These are phyloP conservation scores for Sebastes jordani DNA, from an alignment of 2,797 vertebrate genomes.

Conservation along the genomic window DNA sequence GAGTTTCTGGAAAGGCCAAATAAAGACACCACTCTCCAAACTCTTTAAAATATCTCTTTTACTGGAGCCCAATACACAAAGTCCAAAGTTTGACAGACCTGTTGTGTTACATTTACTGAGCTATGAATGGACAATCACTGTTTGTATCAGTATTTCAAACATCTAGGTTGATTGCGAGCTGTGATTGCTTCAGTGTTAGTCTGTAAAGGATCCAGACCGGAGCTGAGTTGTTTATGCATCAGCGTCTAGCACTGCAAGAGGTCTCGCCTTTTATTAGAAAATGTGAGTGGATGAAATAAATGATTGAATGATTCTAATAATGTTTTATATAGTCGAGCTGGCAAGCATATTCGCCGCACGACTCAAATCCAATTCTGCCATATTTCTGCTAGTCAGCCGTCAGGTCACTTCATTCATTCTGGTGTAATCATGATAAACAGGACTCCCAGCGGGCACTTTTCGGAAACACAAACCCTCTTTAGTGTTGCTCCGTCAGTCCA, in stretches of 20 bases:
- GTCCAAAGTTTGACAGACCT: neutral
- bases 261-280: slow-evolving; percentile 37
- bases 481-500: slow-evolving; percentile 24
- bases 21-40: neutral
- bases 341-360: slow-evolving; percentile 7
- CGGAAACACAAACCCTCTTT: slow-evolving; percentile 43
- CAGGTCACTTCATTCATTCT: slow-evolving; percentile 51
- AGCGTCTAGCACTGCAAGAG: neutral
- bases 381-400: slow-evolving; percentile 28
- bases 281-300: slow-evolving; percentile 42
- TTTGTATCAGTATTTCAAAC: slow-evolving; percentile 4
- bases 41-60: neutral
- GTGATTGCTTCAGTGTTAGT: neutral
- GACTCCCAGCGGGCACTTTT: slow-evolving; percentile 49
- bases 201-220: neutral
- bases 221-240: neutral
- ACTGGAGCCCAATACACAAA: neutral
- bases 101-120: neutral
- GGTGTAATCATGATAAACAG: slow-evolving; percentile 60
- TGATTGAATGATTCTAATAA: slow-evolving; percentile 22
- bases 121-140: neutral
- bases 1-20: neutral
- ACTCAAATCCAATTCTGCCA: slow-evolving; percentile 41
- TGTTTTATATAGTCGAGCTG: slow-evolving; percentile 38
- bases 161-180: neutral